Base-by-base conservation (phyloP, 2,797 vertebrate genomes). In the Chelon auratus region DNA sequence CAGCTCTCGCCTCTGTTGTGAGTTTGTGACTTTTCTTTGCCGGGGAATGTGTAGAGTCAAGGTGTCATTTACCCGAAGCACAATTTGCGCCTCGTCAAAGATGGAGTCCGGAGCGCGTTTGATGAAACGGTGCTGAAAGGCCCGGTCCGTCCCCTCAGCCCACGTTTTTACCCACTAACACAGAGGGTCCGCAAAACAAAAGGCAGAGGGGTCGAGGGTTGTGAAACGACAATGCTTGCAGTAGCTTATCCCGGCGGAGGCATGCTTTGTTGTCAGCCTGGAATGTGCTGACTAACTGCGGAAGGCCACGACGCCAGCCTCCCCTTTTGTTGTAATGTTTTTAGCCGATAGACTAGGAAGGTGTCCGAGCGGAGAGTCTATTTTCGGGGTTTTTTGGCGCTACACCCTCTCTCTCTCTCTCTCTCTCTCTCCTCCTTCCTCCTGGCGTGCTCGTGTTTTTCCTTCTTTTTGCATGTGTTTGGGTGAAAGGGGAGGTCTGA, bases 271-370 rank as follows among this genome's bases (percentile, higher is more conserved):
- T 93, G 90, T 93, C 37, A 8, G 72, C 56, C 81, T 88, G 93
- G 94, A 95, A 95, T 95, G 93, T 95, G 93, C 93, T 94, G 94
- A 95, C 91, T 84, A 91, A 90, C 76, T 55, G 56, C 71, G 66
- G 74, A 90, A 85, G 90, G 89, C 91, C 89, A 85, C 87, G 85
- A 90, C 51, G 80, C 87, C 88, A 81, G 81, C 85, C 85, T 77
- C 73, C 85, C 76, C 88, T 82, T 89, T 93, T 92, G 89, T 90
- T 84, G 56, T 78, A 36, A 62, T 82, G 76, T 81, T 77, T 72
- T 83, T 60, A 47, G 62, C 83, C 80, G 64, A 58, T 85, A 77
- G 85, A 88, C 78, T 73, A 15, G 47, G 65, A 82, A 89, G 81
- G 83, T 87, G 74, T 72, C 76, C 12, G 50, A 33, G 30, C 61